Base-by-base conservation (phyloP, 2,113 vertebrate genomes). In the Eupsittula cactorum region DNA sequence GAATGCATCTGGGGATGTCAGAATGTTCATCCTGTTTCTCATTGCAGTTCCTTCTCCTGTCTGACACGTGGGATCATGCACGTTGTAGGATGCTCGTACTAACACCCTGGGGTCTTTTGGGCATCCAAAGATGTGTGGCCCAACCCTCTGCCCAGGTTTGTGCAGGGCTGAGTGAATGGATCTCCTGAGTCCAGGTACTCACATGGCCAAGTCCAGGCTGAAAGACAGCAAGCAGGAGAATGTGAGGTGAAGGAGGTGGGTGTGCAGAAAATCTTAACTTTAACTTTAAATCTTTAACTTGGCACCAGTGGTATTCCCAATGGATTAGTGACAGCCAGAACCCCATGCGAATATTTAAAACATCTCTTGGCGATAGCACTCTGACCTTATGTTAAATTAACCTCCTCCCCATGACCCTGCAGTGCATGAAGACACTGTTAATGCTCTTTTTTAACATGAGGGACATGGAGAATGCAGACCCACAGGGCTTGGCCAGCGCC, bases 11-110 rank as follows among this genome's bases (percentile, higher is more conserved):
- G 28, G 1, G 63, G 65, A 92, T 79, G 60, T 92, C 82, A 91
- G 31, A 97, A 84, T 70, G 78, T 86, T 97, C 65, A 6, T 94
- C 83, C 78, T 77, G 64, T 91, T 96, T 95, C 81, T 92, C 60
- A 7, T 90, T 86, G 24, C 13, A 7, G 28, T 79, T 94, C 67
- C 90, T 93, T 91, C 91, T 96, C 84, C 53, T 90, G 49, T 46
- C 42, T n/a, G 37, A 64, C 37, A 68, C 78, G 82, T 64, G 79
- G 94, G 80, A 57, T 86, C 53, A 7, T 0, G 0, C n/a, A 16
- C 5, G 0, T 28, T 1, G 0, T 28, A 17, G 6, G 1, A 33
- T 37, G 63, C 52, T 68, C 0, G 0, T 18, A 4, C 39, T 7
- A 27, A 15, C 16, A 3, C 7, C 2, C 33, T 2, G 18, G 60